Evolutionary conservation across 2,797 vertebrate genomes (phyloP), one percentile per base, ranked within the genome.

Genomic region (Falco concolor): DNA sequence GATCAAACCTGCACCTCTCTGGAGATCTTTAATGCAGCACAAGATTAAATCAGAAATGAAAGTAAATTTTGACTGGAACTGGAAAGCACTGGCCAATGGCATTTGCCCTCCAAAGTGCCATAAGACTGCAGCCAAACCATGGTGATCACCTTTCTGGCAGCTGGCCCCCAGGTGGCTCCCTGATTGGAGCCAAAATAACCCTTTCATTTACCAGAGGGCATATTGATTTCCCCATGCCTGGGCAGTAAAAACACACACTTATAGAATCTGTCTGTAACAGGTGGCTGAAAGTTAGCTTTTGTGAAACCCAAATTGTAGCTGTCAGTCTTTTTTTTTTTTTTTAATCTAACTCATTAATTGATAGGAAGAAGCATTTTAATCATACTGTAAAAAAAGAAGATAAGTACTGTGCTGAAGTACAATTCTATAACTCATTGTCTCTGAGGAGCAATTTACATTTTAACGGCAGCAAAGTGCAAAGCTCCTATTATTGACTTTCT

Each of bases 401-500:
- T 54, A 70, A 85, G 56, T 91, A 56, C 56, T 53, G 18, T 64
- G 89, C 91, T 89, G 45, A 91, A 89, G 64, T 91, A 80, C 40
- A 87, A 56, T 87, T 93, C 64, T 68, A 15, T 80, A 95, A 94
- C 32, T 93, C 79, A 72, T 77, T 68, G 4, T 91, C 79, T 90
- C 69, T 57, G 24, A 76, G 69, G 85, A 95, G 21, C 73, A 91
- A 86, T 94, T 96, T 93, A 87, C 86, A 88, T 88, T 93, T 93
- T 94, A 91, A 89, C 80, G 90, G 47, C 94, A 93, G 63, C 40
- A 45, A 78, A 88, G 59, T 90, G 38, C 42, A 89, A 84, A 91
- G 50, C 50, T 93, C 54, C 18, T 84, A 17, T 91, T 89, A 78
- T 83, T 73, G 91, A 88, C 65, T 95, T 95, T 93, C 88, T 90